Base-by-base conservation (phyloP, 2,888 invertebrate species). In the Magallana nippona region DNA sequence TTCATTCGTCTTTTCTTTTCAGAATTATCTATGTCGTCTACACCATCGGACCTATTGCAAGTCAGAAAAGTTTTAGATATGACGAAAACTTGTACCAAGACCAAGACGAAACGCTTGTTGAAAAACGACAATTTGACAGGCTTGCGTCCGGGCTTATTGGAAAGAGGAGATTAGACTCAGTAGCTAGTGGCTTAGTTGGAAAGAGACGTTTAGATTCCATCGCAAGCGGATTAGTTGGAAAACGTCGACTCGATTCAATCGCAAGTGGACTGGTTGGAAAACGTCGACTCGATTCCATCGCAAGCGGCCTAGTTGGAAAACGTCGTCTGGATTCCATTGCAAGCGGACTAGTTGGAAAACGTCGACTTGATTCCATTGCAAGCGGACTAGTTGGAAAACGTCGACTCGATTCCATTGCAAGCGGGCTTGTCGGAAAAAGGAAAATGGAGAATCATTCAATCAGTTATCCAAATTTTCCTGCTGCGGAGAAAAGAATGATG, bases 371-470 rank as follows among this genome's bases (percentile, higher is more conserved):
- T 78, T 11, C 55, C 15, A 11, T 82, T 11, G 82, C 77, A 78
- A 78, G 57, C 58, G 82, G 82, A 15, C 57, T 82, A n/a, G 56
- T 82, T 8, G 82, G 82, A 27, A 82, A 82, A 82, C 77, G 82
- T 10, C 22, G 10, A 17, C 32, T 83, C 55, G 82, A 83, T 60
- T 60, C 78, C 10, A 55, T 82, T 44, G 82, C 82, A 19, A 60
- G 60, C 15, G 82, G 82, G 32, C 44, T 83, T 32, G 83, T 83
- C 44, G 83, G 83, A 3, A 82, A 82, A 32, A 10, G 83, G n/a
- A n/a, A 27, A 22, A 79, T 79, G 79, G 78, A 58, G 55, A 13
- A 44, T 0, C 32, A 55, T 19, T 62, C 60, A 19, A 79, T 17
- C 11, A 32, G 78, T n/a, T 55, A 27, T 22, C 15, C 55, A 19